A percentile compares a stretch with the other conserved stretches of the same genome.
These are phyloP conservation scores for Microctonus aethiopoides DNA, from an alignment of 2,888 invertebrate species.

Conservation along the genomic window DNA sequence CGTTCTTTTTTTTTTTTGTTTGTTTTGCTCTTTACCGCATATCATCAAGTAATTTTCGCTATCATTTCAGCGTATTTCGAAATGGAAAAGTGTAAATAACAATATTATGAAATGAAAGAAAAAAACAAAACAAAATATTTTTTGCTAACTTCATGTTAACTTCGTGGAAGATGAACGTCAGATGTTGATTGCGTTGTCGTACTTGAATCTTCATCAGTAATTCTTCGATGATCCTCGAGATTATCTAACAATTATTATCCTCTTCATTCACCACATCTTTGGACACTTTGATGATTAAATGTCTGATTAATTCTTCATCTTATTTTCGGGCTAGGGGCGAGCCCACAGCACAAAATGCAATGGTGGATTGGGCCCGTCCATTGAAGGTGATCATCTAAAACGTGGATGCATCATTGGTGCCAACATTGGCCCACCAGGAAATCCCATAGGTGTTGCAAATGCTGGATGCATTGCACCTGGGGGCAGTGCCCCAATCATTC, in stretches of 20 bases:
- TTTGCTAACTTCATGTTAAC: slow-evolving; percentile 63
- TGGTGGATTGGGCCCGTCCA: slow-evolving; percentile 69
- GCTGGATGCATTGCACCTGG: slow-evolving; percentile 70
- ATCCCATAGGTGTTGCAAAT: slow-evolving; percentile 69
- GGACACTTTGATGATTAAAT: neutral
- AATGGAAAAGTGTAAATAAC: slow-evolving; percentile 28
- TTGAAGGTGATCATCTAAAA: slow-evolving; percentile 83
- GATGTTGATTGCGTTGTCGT: slow-evolving; percentile 38
- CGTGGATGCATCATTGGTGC: slow-evolving; percentile 84
- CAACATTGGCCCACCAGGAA: slow-evolving; percentile 69
- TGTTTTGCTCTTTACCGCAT: no score
- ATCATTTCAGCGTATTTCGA: neutral
- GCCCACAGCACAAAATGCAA: slow-evolving; percentile 72
- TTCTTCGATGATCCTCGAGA: slow-evolving; percentile 29
- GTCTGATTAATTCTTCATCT: neutral
- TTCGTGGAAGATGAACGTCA: slow-evolving; percentile 53
- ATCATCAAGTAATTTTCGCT: slow-evolving; percentile 8
- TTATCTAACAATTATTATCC: slow-evolving; percentile 20
- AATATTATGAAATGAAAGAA: slow-evolving; percentile 40
- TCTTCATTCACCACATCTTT: neutral
- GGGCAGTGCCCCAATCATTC: slow-evolving; percentile 66
- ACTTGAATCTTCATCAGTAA: slow-evolving; percentile 41
- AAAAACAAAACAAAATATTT: slow-evolving; percentile 52
- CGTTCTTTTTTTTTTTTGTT: slow-evolving; percentile 17
- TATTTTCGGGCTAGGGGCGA: slow-evolving; percentile 64